These are phyloP conservation scores for Vulpes ferrilata DNA, from an alignment of 2,113 vertebrate genomes.

Conservation along the genomic window DNA sequence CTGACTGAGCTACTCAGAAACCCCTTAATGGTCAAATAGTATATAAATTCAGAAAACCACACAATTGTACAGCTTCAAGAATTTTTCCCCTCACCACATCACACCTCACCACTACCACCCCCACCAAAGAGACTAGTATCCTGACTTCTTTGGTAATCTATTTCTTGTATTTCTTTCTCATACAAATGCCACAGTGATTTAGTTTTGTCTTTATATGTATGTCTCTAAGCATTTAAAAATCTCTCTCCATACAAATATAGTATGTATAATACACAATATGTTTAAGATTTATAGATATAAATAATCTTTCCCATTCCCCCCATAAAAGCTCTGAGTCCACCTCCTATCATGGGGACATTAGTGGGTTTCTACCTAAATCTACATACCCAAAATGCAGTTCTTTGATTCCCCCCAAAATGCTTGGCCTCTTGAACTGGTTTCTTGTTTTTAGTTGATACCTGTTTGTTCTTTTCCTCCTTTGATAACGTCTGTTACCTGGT, in stretches of 20 bases:
- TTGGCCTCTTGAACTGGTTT: neutral
- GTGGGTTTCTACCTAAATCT: neutral
- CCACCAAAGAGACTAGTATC: neutral
- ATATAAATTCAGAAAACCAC: neutral
- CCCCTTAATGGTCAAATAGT: neutral
- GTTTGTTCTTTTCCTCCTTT: neutral
- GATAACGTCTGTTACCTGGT: neutral
- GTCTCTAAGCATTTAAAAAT: slow-evolving; percentile 23
- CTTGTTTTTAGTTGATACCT: neutral
- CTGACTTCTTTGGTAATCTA: neutral
- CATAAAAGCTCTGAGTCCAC: neutral
- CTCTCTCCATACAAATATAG: neutral
- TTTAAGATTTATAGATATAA: neutral
- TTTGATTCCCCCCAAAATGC: neutral
- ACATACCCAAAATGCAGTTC: neutral
- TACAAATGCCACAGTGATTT: neutral
- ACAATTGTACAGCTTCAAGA: neutral
- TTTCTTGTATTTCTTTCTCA: slow-evolving; percentile 7
- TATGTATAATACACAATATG: neutral
- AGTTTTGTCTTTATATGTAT: neutral
- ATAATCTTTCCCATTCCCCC: neutral
- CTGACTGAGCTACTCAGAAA: no score
- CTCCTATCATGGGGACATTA: neutral
- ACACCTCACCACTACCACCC: neutral
- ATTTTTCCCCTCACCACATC: accelerated